Base-by-base conservation (phyloP, 2,113 vertebrate genomes). In the Spea bombifrons region DNA sequence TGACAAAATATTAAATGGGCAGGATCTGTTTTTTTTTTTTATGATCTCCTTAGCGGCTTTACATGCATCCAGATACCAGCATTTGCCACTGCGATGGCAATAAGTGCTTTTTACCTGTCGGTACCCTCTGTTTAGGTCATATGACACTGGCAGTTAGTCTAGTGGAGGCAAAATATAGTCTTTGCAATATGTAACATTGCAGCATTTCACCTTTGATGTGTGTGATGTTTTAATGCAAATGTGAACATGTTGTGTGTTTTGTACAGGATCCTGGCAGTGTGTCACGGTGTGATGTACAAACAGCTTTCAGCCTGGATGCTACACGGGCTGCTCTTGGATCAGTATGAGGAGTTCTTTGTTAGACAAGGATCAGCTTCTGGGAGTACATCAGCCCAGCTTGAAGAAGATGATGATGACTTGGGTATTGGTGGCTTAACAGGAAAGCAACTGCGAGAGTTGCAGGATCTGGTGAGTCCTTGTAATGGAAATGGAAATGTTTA, bases 291-390 rank as follows among this genome's bases (percentile, higher is more conserved):
- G 81, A 96, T 99, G 96, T 99, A 99, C 84, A 99, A 99, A 81
- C 97, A 99, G 90, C 93, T 99, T 3, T 98, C 97, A 0, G 97
- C 97, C 43, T 99, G 97, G 97, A 99, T 99, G 97, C 87, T 99
- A 55, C 97, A 99, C 0, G 97, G 97, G 0, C 79, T 99, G 73
- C 92, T 99, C 17, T 85, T 99, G 83, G 97, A 99, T 84, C 94
- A 98, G 16, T 94, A 96, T 0, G 97, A 99, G 87, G 97, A 99
- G 90, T 98, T 99, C 81, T 99, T 96, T 45, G 92, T 99, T 83
- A 97, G 92, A 86, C 96, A 98, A 82, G 97, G 97, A 1, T 96
- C 96, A 0, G 95, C 95, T 69, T 95, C 93, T 3, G 96, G 95
- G 53, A 94, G 88, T 46, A 86, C 88, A 9, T 86, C 87, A 6